Evolutionary conservation across 2,797 vertebrate species (phyloP).

Genomic region (Sandelia bainsii): DNA sequence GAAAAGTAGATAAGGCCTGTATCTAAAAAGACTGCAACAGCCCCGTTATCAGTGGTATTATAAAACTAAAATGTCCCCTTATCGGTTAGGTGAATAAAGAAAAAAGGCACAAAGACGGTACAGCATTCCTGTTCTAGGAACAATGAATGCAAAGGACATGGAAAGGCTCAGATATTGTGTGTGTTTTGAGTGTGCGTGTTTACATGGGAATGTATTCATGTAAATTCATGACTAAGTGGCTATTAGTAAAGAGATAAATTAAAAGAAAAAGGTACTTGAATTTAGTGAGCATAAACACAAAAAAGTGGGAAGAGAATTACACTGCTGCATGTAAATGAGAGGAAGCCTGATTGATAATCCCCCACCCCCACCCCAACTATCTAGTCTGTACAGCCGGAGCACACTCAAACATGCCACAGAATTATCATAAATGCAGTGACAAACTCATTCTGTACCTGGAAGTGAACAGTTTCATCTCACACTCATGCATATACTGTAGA

Average conservation of each 20-base stretch:
- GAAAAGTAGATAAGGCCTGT: conserved; percentile 67
- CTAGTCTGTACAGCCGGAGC: neutral
- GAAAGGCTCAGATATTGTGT: neutral
- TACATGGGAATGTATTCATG: conserved; percentile 12
- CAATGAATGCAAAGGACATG: conserved; percentile 28
- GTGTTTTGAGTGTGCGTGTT: conserved; percentile 5
- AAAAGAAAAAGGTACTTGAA: conserved; percentile 38
- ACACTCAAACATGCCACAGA: neutral
- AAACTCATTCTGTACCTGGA: neutral
- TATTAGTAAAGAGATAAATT: conserved; percentile 30
- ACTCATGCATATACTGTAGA: neutral
- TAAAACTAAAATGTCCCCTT: conserved; percentile 71
- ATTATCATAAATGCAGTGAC: neutral
- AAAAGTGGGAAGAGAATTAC: conserved; percentile 20
- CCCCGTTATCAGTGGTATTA: conserved; percentile 64
- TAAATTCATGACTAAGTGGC: conserved; percentile 37
- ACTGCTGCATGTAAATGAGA: conserved; percentile 27
- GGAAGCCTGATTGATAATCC: conserved; percentile 31
- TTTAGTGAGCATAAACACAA: conserved; percentile 5
- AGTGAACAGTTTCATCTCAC: neutral
- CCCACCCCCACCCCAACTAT: neutral
- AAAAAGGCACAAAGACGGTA: neutral
- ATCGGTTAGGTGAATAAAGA: conserved; percentile 70
- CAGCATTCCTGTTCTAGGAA: neutral
- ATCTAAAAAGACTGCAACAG: conserved; percentile 56